Base-by-base conservation (phyloP, 35 echinoderm and acorn worm genomes). In the Heliocidaris erythrogramma region DNA sequence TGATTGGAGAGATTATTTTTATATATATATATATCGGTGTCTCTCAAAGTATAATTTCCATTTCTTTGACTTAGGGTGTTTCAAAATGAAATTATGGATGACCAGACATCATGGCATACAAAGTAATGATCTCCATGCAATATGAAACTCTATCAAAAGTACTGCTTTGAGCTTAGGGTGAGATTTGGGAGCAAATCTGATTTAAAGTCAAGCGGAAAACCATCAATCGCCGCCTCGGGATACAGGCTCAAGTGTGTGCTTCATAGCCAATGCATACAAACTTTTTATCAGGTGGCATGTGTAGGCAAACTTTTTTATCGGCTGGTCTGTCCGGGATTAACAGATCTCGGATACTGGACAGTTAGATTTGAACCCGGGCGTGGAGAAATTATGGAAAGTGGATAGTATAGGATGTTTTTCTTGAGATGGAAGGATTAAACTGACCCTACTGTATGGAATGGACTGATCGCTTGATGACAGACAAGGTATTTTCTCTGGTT, bases 341-440 rank as follows among this genome's bases (percentile, higher is more conserved):
- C 65, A 78, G 65, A 78, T 78, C 65, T 12, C 52, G 9, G 52
- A 56, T 56, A 14, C 52, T 78, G 65, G 65, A 78, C 65, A 78
- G 21, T 24, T 27, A 78, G 65, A 78, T 78, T n/a, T 78, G 18
- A 27, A 78, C 8, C 65, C 65, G n/a, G 65, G 65, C 65, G 27
- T 78, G 65, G 65, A 27, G 65, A 78, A n/a, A 27, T 78, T 78
- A 78, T 78, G 21, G 65, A 24, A 78, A 78, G 65, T 78, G 65
- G 65, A 78, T 78, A 78, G 65, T 78, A n/a, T n/a, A 78, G 65
- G 65, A 78, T 78, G 65, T 78, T 78, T 78, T n/a, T n/a, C 65
- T 78, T 78, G 27, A 78, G 27, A 24, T 78, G 65, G 65, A 78
- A 78, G 65, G 65, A 18, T 78, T 78, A 78, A 21, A 78, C 18